Percentiles rank a stretch among this genome's conserved stretches.
These are phyloP conservation scores for Esperia sulphurella DNA, from an alignment of 2,888 invertebrate species.

Conservation along the genomic window DNA sequence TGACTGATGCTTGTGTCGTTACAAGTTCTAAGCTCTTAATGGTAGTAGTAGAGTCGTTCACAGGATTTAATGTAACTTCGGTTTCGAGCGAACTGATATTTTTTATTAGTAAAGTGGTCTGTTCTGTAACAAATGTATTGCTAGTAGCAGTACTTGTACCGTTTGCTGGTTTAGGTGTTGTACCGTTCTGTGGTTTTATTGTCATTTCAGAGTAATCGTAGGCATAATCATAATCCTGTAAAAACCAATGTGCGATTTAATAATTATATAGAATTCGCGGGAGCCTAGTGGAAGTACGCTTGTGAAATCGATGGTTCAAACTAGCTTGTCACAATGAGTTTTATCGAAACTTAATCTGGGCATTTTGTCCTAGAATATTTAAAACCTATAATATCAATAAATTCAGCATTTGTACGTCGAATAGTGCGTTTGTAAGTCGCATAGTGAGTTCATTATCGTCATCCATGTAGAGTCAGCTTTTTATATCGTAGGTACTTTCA, in stretches of 20 bases:
- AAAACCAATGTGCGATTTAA: conserved; percentile 19
- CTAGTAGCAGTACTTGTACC: conserved; percentile 26
- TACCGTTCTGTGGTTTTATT: conserved; percentile 79
- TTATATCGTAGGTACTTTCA: no score
- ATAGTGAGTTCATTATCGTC: no score
- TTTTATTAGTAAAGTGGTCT: conserved; percentile 23
- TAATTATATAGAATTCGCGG: no score
- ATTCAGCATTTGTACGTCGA: no score
- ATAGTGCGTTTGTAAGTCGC: no score
- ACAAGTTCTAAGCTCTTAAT: conserved; percentile 18
- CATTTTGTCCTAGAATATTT: no score
- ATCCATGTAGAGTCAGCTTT: no score
- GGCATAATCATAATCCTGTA: conserved; percentile 85
- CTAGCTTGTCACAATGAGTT: no score
- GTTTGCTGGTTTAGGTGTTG: conserved; percentile 61
- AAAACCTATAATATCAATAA: no score
- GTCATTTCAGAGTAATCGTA: conserved; percentile 87
- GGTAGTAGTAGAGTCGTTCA: conserved; percentile 18
- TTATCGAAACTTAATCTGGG: no score
- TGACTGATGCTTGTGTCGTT: conserved; percentile 19
- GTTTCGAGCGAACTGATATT: conserved; percentile 14
- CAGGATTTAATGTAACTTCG: background rate
- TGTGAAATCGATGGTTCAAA: no score
- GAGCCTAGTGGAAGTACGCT: no score
- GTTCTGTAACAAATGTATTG: conserved; percentile 22